Evolutionary conservation across 92 coral and sea anemone genomes (phyloP).

Genomic region (Phenganax subtilis): DNA sequence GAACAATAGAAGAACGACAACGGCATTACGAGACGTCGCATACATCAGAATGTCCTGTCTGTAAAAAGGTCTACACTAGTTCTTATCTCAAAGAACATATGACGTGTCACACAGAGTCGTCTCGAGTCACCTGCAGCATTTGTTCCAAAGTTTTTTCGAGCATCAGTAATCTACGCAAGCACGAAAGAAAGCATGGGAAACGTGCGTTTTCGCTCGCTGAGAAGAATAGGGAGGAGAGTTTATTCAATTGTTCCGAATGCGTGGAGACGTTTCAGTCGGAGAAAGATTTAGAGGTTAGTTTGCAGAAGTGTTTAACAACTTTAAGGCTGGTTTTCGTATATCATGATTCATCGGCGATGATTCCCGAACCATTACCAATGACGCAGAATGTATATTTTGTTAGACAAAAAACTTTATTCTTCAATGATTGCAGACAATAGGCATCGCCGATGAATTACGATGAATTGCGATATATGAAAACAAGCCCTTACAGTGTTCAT

Average conservation of each 20-base stretch:
- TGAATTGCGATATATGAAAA: too few species aligned
- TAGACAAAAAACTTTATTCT: too few species aligned
- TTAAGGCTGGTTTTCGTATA: too few species aligned
- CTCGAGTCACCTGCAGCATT: constrained; percentile 29
- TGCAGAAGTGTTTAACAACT: neutral
- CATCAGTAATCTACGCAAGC: neutral
- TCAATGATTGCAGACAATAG: too few species aligned
- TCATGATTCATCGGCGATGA: too few species aligned
- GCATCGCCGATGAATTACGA: too few species aligned
- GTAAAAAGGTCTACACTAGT: constrained; percentile 29
- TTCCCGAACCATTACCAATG: too few species aligned
- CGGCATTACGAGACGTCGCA: constrained; percentile 22
- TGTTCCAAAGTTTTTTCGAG: constrained; percentile 27
- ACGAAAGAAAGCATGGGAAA: constrained; percentile 3
- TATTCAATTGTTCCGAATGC: constrained; percentile 32
- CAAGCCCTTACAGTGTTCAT: too few species aligned
- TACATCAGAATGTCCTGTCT: constrained; percentile 28
- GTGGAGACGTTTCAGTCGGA: constrained; percentile 13
- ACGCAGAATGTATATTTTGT: too few species aligned
- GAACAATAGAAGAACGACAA: constrained; percentile 21
- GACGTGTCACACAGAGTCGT: constrained; percentile 27
- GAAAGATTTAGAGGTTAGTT: constrained; percentile 15
- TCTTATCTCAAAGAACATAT: constrained; percentile 33
- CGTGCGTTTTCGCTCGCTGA: neutral
- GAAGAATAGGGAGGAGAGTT: neutral